Percentiles rank a stretch among this genome's conserved stretches.
phyloP scores from a whole-genome alignment of 2,888 invertebrate genomes.

The Schizaphis graminum region DNA sequence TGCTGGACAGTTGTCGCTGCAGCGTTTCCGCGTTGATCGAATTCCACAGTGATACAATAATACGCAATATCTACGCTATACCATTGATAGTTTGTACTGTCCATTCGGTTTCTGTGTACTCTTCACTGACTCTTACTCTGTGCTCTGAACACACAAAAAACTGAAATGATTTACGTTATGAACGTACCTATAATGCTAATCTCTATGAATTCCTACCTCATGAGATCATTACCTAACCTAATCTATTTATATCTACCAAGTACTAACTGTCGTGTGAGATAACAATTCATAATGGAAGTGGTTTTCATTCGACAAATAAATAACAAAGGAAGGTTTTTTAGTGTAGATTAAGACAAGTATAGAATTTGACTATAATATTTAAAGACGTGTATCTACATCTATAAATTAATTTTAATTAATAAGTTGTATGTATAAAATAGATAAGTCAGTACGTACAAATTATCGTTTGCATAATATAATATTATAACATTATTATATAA shows the following conservation, averaged over 20 bases:
- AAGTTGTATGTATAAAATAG: background rate
- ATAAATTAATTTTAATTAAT: background rate
- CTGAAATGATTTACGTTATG: background rate
- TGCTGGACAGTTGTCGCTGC: background rate
- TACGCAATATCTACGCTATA: background rate
- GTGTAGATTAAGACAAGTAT: background rate
- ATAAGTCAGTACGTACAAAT: background rate
- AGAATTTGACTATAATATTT: background rate
- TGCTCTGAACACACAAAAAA: background rate
- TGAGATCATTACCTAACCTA: background rate
- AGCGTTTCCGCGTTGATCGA: background rate
- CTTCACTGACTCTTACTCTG: no score
- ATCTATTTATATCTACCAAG: background rate
- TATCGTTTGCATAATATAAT: background rate
- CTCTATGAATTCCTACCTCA: background rate
- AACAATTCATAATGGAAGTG: background rate
- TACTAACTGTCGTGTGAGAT: background rate
- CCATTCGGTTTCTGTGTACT: background rate
- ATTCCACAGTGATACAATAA: background rate
- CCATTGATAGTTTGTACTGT: background rate
- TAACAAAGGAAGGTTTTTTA: background rate
- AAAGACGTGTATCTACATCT: background rate
- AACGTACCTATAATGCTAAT: background rate
- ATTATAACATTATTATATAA: background rate
- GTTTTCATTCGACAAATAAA: background rate